Percentiles rank a stretch among this genome's conserved stretches.
phyloP scores from a whole-genome alignment of 30 jellyfish, hydroid and myxozoan genomes.

The Turritopsis rubra region DNA sequence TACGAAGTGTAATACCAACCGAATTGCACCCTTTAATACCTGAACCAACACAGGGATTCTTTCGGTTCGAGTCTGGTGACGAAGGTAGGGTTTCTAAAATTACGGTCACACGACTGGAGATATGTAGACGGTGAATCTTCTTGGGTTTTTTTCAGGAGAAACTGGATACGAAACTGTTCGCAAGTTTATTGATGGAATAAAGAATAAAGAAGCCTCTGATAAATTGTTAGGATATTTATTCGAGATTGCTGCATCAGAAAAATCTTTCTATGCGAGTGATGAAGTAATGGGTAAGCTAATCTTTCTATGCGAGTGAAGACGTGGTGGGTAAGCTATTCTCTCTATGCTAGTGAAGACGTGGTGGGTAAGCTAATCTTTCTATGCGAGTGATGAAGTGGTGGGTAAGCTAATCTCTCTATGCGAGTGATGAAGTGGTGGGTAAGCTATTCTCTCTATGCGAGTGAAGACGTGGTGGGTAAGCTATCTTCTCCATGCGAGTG shows the following conservation, averaged over 20 bases:
- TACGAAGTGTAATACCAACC: slow-evolving; percentile 32
- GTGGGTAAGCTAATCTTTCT: too few relatives aligned
- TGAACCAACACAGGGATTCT: slow-evolving; percentile 66
- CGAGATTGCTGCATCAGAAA: slow-evolving; percentile 76
- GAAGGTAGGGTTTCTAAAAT: slow-evolving; percentile 29
- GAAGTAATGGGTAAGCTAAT: slow-evolving; percentile 38
- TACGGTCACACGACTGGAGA: not conserved
- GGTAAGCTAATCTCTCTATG: too few relatives aligned
- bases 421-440: too few relatives aligned
- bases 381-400: too few relatives aligned
- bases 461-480: too few relatives aligned
- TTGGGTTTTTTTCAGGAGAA: slow-evolving; percentile 34
- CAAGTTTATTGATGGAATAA: slow-evolving; percentile 67
- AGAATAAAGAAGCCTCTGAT: slow-evolving; percentile 51
- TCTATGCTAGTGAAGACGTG: too few relatives aligned
- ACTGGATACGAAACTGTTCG: slow-evolving; percentile 71
- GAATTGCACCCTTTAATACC: slow-evolving; percentile 51
- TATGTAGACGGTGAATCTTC: not conserved
- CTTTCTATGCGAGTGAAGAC: too few relatives aligned
- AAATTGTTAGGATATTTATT: slow-evolving; percentile 36
- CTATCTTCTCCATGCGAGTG: too few relatives aligned
- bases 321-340: too few relatives aligned
- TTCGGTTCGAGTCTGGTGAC: slow-evolving; percentile 70
- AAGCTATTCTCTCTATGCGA: too few relatives aligned
- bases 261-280: slow-evolving; percentile 43